phyloP scores from a whole-genome alignment of 2,888 invertebrate species.

The Coelinius sp. region DNA sequence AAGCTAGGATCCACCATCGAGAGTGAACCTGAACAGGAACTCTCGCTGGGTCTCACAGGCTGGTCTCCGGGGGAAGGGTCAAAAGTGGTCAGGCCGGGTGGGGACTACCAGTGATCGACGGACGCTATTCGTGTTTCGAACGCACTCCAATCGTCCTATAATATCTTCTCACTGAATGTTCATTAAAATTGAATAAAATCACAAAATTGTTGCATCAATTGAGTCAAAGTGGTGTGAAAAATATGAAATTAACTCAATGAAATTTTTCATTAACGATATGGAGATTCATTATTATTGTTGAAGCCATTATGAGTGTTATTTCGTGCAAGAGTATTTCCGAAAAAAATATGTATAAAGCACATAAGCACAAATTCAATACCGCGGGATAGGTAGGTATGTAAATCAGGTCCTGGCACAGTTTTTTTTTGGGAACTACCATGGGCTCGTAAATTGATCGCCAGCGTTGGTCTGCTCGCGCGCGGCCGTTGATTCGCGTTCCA shows the following conservation, averaged over 20 bases:
- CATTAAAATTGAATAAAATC: constrained; percentile 19
- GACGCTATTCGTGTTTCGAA: constrained; percentile 55
- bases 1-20: constrained; percentile 3
- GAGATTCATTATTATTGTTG: too few species aligned
- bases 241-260: too few species aligned
- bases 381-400: constrained; percentile 49
- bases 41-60: constrained; percentile 22
- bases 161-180: constrained; percentile 43
- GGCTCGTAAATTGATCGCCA: constrained; percentile 51
- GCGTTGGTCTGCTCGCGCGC: constrained; percentile 41
- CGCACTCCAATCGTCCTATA: constrained; percentile 54
- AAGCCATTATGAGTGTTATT: too few species aligned
- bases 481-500: constrained; percentile 50
- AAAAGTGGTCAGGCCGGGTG: constrained; percentile 42
- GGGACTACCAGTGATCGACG: constrained; percentile 63
- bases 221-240: too few species aligned
- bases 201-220: too few species aligned
- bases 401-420: constrained; percentile 50
- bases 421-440: constrained; percentile 48
- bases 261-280: too few species aligned
- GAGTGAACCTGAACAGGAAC: not conserved
- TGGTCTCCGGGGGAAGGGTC: constrained; percentile 52
- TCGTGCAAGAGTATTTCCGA: constrained; percentile 42
- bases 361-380: constrained; percentile 50
- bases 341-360: constrained; percentile 36